Conservation (phyloP, 1,140 invertebrate species). For the Pseudomyrmex cubaensis region DNA sequence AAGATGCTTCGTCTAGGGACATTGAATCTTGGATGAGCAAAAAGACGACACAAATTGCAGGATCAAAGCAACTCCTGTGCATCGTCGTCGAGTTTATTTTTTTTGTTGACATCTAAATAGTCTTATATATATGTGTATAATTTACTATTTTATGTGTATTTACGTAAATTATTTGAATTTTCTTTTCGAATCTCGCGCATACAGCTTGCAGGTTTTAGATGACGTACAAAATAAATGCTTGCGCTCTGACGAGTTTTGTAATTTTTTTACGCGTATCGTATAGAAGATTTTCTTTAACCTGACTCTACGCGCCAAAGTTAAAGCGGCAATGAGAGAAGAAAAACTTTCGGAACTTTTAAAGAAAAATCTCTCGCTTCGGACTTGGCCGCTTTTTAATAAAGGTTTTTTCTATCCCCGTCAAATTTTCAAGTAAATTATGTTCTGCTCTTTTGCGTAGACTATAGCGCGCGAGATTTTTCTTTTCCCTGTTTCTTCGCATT, state of each 20-base stretch:
- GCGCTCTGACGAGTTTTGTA: slow-evolving; percentile 12
- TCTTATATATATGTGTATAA: background rate
- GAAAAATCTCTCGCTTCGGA: slow-evolving; percentile 21
- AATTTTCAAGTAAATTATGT: slow-evolving; percentile 49
- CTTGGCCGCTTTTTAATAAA: slow-evolving; percentile 27
- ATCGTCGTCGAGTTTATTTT: background rate
- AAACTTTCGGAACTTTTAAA: slow-evolving; percentile 39
- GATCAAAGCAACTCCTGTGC: slow-evolving; percentile 64
- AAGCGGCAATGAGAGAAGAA: slow-evolving; percentile 6
- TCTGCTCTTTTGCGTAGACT: background rate
- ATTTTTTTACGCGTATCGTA: slow-evolving; percentile 33
- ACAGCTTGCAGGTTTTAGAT: too few relatives aligned
- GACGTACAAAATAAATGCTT: background rate
- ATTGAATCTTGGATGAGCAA: slow-evolving; percentile 71
- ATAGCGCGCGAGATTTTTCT: slow-evolving; percentile 9
- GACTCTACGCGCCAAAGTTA: background rate
- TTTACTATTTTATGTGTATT: slow-evolving; percentile 2
- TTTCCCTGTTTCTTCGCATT: slow-evolving; percentile 16
- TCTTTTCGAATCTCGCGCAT: too few relatives aligned
- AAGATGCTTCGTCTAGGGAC: slow-evolving; percentile 21
- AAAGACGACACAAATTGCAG: slow-evolving; percentile 68
- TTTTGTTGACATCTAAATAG: slow-evolving; percentile 12
- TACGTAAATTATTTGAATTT: too few relatives aligned
- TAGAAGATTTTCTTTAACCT: slow-evolving; percentile 35
- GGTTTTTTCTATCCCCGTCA: slow-evolving; percentile 5